Evolutionary conservation across 2,888 invertebrate species (phyloP), one percentile per base, ranked within the genome.

Genomic region (Palloptera scutellata): DNA sequence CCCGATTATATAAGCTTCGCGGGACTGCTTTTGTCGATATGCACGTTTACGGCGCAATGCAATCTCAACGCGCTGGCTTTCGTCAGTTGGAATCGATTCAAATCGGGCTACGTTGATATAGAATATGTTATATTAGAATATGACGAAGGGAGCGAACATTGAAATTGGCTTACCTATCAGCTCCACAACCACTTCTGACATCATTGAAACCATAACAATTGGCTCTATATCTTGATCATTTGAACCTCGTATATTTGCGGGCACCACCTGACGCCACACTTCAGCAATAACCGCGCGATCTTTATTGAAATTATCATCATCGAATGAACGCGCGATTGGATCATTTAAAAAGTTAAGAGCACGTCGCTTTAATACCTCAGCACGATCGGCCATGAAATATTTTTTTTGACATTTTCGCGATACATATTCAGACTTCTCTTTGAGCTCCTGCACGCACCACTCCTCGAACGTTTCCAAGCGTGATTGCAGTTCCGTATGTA

Each of bases 301-400:
- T 41, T 73, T 76, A 52, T 77, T 75, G 11, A 79, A 76, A 0
- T 63, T 64, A 8, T 73, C 76, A 61, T 81, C 78, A 13, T 74
- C 75, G 45, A 81, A 78, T 0, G 81, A 75, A 3, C 72, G 45
- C 0, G 74, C 72, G 10, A 84, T 76, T 1, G 83, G 81, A 8
- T 72, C 66, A 1, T 75, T 69, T 0, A 84, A 65, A 43, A 78
- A 79, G 0, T 68, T 59, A 1, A 71, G 40, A 0, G 79, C 77
- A 19, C 77, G 74, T 0, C 67, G 40, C 64, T 76, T 77, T 71
- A 85, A 76, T 58, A 79, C 75, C 3, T 61, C 71, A 0, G 77
- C 79, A 0, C 84, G 79, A 66, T 78, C 78, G 40, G 80, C 77
- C 81, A 85, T 81, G 61, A 80, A 85, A 70, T 78, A 80, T 59